Base-by-base conservation (phyloP, 2,797 vertebrate genomes). In the Acanthurus leucopareius region DNA sequence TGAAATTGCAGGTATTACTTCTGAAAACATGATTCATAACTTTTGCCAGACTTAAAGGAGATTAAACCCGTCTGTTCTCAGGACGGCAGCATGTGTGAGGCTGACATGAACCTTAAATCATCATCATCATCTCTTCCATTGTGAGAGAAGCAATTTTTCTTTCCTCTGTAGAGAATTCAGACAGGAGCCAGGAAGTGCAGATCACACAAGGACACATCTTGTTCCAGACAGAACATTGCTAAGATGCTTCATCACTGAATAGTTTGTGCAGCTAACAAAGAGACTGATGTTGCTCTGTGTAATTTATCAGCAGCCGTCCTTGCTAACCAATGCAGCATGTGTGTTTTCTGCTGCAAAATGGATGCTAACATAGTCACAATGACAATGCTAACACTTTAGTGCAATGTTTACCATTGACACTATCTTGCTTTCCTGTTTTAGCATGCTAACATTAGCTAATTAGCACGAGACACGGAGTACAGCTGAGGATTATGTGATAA, bases 31-130 rank as follows among this genome's bases (percentile, higher is more conserved):
- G 22, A 57, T 68, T 51, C 77, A 48, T 51, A 52, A 69, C 58
- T 66, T 67, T 48, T 54, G 15, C n/a, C 73, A 75, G 22, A 82
- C 64, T 66, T 57, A 42, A 80, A 78, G 56, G 79, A 74, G 61
- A 80, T 73, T 45, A 49, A 56, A 77, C 42, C 44, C 8, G 45
- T 38, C 44, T 65, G 51, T 77, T 80, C 25, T 44, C 47, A 65
- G 38, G 53, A 57, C 65, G 69, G 59, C 73, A 68, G 59, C 73
- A 68, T 48, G 69, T 76, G 73, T 74, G 80, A 73, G 17, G 53
- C 25, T 35, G 14, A 42, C 69, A 17, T 79, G 63, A 70, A 71
- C 44, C 59, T 75, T 28, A 57, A 85, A n/a, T n/a, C n/a, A 57
- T 82, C 64, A 58, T 69, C 4, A 2, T 45, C 22, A 79, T 63